Base-by-base conservation (phyloP, 2,797 vertebrate species). In the Danio kyathit region DNA sequence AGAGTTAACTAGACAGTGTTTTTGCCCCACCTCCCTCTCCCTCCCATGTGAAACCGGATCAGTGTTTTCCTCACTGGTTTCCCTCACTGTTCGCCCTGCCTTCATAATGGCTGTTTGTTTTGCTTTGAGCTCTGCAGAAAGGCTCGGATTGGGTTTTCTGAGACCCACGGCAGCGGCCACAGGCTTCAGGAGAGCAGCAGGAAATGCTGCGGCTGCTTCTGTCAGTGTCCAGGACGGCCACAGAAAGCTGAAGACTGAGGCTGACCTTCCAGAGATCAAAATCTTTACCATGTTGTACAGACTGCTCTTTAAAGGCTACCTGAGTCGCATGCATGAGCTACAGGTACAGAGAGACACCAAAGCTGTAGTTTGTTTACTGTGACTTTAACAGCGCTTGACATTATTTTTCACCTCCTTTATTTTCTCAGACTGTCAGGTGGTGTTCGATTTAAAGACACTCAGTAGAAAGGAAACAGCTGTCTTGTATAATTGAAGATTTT, bases 241-340 rank as follows among this genome's bases (percentile, higher is more conserved):
- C 60, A 76, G 80, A 8, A 91, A 89, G 16, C 87, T 85, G 43
- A 88, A 71, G 82, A 90, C 90, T 0, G 13, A 73, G 9, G 78
- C 89, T 64, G 93, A 94, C 73, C 91, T 94, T 3, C 93, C 91
- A 1, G 78, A 14, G 0, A 80, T 92, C 79, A 86, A 83, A 77
- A 17, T 84, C 52, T 52, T 81, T 79, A 84, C 86, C 75, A 13
- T 91, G 40, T 14, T 93, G 4, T 94, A 90, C 89, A 93, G 90
- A 64, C 12, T 94, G 77, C 16, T 88, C 7, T 88, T 93, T 80
- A 87, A 90, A 83, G 91, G 93, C 0, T 94, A 89, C 84, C 74
- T 86, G 76, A 90, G 79, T 38, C 88, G 87, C 29, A 16, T 90
- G 38, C 93, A 95, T 76, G 92, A 93, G 79, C 81, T 95, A 0